Percentiles rank a stretch among this genome's conserved stretches.
These are phyloP conservation scores for Reticulitermes lucifugus DNA, from an alignment of 2,888 invertebrate species.

Conservation along the genomic window DNA sequence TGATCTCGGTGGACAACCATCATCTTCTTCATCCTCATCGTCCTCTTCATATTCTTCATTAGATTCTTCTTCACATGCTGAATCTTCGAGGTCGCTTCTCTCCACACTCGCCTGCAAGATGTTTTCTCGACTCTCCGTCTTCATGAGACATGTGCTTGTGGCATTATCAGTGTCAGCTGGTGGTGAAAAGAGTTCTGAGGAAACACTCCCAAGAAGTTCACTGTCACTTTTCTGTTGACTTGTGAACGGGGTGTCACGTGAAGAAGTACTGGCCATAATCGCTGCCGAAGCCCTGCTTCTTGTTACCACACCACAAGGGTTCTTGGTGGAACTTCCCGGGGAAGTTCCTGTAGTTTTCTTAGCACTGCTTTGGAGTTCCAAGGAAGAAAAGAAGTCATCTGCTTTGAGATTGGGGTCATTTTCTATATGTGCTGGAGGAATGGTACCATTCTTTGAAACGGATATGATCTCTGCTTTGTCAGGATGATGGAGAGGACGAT, in stretches of 20 bases:
- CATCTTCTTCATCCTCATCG: conserved; percentile 52
- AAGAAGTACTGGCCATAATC: conserved; percentile 60
- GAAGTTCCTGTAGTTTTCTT: conserved; percentile 43
- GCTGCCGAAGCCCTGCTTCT: conserved; percentile 63
- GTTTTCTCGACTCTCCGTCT: background rate
- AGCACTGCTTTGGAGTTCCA: conserved; percentile 64
- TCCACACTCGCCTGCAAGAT: background rate
- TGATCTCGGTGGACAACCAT: conserved; percentile 65
- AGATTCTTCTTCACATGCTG: conserved; percentile 31
- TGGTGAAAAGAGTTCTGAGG: background rate
- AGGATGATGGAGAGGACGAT: background rate
- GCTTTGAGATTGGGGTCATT: conserved; percentile 76
- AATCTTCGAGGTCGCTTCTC: conserved; percentile 28
- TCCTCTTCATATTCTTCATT: conserved; percentile 45
- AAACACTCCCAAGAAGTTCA: background rate
- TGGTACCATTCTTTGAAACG: conserved; percentile 48
- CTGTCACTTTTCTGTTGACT: conserved; percentile 4
- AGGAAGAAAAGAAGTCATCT: conserved; percentile 87
- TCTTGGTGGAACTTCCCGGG: conserved; percentile 17
- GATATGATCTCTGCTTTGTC: conserved; percentile 51
- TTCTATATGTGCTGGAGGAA: conserved; percentile 56
- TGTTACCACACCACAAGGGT: conserved; percentile 61
- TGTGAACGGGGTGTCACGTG: conserved; percentile 53
- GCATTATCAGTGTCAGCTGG: background rate
- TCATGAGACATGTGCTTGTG: background rate